Evolutionary conservation across 2,888 invertebrate species (phyloP).

Genomic region (Eurytoma californica): DNA sequence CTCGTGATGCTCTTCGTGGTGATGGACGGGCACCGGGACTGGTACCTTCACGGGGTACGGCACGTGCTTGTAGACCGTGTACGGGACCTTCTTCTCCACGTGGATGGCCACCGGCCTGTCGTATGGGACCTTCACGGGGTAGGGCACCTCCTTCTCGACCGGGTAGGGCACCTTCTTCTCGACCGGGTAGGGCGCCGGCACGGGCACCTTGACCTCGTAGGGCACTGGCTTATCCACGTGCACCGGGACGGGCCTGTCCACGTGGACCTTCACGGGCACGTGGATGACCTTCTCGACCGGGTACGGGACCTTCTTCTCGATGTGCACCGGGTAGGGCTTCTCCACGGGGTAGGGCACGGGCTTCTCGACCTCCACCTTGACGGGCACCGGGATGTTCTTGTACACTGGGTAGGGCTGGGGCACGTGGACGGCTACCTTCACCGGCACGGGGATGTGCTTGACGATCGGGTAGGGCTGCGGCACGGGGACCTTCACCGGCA

Average conservation of each 20-base stretch:
- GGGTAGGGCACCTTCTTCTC: constrained; percentile 86
- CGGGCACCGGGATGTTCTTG: constrained; percentile 84
- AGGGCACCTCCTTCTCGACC: constrained; percentile 81
- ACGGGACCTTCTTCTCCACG: constrained; percentile 70
- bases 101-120: constrained; percentile 77
- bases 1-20: constrained; percentile 61
- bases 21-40: constrained; percentile 80
- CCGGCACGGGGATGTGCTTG: constrained; percentile 81
- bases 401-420: constrained; percentile 86
- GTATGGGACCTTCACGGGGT: constrained; percentile 79
- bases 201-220: constrained; percentile 77
- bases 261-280: constrained; percentile 79
- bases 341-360: constrained; percentile 78
- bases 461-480: constrained; percentile 75
- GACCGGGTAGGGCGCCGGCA: constrained; percentile 82
- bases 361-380: constrained; percentile 83
- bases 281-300: constrained; percentile 80
- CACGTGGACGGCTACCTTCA: constrained; percentile 84
- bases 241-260: constrained; percentile 73
- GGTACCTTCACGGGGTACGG: constrained; percentile 84
- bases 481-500: constrained; percentile 70
- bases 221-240: constrained; percentile 86
- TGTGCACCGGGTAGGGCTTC: constrained; percentile 78
- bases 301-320: constrained; percentile 81
- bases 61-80: constrained; percentile 76